phyloP scores from a whole-genome alignment of 2,797 vertebrate genomes.

The Capromys pilorides region DNA sequence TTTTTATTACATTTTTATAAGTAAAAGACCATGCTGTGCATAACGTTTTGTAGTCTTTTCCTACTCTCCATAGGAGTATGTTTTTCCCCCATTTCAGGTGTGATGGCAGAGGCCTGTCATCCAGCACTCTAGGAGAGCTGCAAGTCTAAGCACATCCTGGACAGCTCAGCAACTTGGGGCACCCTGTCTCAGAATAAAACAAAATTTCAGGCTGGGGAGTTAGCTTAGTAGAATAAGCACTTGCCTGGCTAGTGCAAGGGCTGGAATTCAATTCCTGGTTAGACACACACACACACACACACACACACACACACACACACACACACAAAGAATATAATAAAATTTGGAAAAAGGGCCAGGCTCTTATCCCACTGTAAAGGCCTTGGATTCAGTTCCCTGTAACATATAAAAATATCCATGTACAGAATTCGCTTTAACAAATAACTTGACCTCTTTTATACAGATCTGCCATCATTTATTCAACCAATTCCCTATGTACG shows the following conservation, averaged over 20 bases:
- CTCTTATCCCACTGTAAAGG: not conserved
- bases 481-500: not conserved
- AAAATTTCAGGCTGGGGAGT: not conserved
- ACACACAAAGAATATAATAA: not conserved
- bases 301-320: too few species aligned
- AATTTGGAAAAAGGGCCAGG: not conserved
- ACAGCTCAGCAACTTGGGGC: not conserved
- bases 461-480: not conserved
- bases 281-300: too few species aligned
- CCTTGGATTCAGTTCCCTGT: not conserved
- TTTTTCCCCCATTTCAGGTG: not conserved
- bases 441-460: slow-evolving; percentile 23
- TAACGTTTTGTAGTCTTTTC: not conserved
- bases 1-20: not conserved
- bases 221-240: too few species aligned
- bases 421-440: not conserved
- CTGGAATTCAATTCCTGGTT: too few species aligned
- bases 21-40: not conserved
- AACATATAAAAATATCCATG: not conserved
- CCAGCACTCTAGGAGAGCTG: not conserved
- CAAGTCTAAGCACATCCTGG: not conserved
- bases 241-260: too few species aligned
- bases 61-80: not conserved
- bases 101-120: not conserved
- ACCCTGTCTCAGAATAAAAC: not conserved